phyloP scores from a whole-genome alignment of 2,113 vertebrate genomes.

The Podarcis cretensis region DNA sequence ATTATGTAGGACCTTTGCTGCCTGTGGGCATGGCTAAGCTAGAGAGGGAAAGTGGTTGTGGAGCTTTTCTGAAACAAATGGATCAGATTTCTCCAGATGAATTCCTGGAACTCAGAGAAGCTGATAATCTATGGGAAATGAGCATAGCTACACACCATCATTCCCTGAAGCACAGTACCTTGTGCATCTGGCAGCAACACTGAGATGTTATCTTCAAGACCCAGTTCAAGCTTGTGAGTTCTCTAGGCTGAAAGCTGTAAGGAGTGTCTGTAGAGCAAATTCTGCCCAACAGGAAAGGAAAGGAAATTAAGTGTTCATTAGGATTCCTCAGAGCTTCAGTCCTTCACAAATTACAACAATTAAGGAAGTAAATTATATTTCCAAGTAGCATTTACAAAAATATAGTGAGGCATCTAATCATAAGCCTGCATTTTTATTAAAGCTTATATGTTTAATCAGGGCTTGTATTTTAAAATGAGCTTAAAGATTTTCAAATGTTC shows the following conservation, averaged over 20 bases:
- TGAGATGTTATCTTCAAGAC: not conserved
- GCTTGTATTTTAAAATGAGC: no score
- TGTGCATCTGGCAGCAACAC: not conserved
- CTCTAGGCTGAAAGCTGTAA: not conserved
- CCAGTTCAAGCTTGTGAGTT: not conserved
- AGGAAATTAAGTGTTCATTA: not conserved
- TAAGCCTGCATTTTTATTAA: no score
- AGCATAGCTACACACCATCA: not conserved
- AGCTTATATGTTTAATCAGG: no score
- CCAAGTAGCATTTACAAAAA: not conserved
- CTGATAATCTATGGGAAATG: constrained; percentile 9
- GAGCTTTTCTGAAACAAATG: not conserved
- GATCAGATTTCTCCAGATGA: constrained; percentile 10
- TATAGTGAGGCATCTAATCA: no score
- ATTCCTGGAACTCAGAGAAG: not conserved
- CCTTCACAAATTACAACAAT: not conserved
- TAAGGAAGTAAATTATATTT: not conserved
- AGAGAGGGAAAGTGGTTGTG: not conserved
- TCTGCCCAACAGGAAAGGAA: not conserved
- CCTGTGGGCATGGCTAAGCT: not conserved
- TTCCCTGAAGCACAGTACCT: not conserved
- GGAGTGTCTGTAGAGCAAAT: not conserved
- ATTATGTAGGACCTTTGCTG: not conserved
- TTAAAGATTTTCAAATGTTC: no score
- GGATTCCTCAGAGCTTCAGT: not conserved